phyloP scores from a whole-genome alignment of 2,113 vertebrate species.

The Silurus asotus region DNA sequence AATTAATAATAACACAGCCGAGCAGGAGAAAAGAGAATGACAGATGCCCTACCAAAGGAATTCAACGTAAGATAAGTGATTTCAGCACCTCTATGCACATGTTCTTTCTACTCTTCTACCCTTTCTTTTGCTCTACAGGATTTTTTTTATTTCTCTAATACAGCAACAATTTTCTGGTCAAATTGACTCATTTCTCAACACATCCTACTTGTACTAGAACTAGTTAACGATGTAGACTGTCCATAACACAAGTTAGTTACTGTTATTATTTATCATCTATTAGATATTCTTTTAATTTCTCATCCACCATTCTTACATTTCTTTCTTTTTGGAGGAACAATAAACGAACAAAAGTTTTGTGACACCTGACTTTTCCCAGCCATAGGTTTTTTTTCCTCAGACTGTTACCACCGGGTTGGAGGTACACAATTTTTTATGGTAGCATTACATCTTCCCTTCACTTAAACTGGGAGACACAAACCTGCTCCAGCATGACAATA shows the following conservation, averaged over 20 bases:
- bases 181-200: not conserved
- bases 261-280: not conserved
- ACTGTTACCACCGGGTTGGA: too few species aligned
- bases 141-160: not conserved
- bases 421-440: too few species aligned
- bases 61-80: slow-evolving; percentile 24
- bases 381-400: too few species aligned
- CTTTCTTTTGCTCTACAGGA: not conserved
- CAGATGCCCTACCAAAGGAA: slow-evolving; percentile 7
- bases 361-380: too few species aligned
- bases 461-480: too few species aligned
- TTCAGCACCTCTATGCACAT: not conserved
- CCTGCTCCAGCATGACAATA: too few species aligned
- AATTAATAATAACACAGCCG: slow-evolving; percentile 56
- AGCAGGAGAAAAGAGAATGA: slow-evolving; percentile 31
- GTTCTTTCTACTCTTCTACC: not conserved
- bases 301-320: not conserved
- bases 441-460: too few species aligned
- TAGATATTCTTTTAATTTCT: not conserved
- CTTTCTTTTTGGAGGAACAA: not conserved
- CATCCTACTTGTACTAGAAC: not conserved
- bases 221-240: not conserved
- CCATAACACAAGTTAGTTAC: not conserved
- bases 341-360: too few species aligned
- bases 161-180: not conserved